Evolutionary conservation across 2,888 invertebrate genomes (phyloP).

Genomic region (Rambutsinella grinnellia): DNA sequence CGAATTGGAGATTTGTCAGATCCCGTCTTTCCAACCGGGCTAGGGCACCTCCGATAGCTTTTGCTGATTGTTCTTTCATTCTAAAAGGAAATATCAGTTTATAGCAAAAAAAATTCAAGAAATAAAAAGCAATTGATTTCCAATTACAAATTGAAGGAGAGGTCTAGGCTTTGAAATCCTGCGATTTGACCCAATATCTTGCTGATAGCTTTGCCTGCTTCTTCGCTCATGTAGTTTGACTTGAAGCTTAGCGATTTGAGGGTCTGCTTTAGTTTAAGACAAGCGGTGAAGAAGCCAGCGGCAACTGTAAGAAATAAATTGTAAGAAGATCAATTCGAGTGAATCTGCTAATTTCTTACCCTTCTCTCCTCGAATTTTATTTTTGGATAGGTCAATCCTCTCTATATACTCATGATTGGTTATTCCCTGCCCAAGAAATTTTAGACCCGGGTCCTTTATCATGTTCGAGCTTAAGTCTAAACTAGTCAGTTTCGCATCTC

Average conservation of each 20-base stretch:
- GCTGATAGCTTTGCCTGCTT: slow-evolving; percentile 49
- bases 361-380: slow-evolving; percentile 70
- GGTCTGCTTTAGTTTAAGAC: too few species aligned
- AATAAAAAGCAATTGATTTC: background rate
- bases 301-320: slow-evolving; percentile 35
- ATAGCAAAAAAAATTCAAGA: background rate
- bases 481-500: slow-evolving; percentile 68
- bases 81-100: background rate
- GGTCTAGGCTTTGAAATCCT: slow-evolving; percentile 57
- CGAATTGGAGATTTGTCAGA: slow-evolving; percentile 34
- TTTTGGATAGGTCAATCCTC: slow-evolving; percentile 73
- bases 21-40: slow-evolving; percentile 18
- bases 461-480: slow-evolving; percentile 73
- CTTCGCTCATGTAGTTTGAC: slow-evolving; percentile 56
- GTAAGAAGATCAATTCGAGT: slow-evolving; percentile 13
- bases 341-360: slow-evolving; percentile 67
- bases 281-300: slow-evolving; percentile 40
- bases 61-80: slow-evolving; percentile 29
- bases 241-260: slow-evolving; percentile 41
- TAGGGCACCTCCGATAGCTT: slow-evolving; percentile 17
- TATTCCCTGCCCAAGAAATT: slow-evolving; percentile 68
- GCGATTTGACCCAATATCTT: slow-evolving; percentile 43
- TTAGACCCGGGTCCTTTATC: slow-evolving; percentile 70
- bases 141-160: slow-evolving; percentile 49
- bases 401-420: slow-evolving; percentile 70